A percentile compares a stretch with the other conserved stretches of the same genome.
Conservation (phyloP, 2,888 invertebrate species). For the Chydorus sphaericus region DNA sequence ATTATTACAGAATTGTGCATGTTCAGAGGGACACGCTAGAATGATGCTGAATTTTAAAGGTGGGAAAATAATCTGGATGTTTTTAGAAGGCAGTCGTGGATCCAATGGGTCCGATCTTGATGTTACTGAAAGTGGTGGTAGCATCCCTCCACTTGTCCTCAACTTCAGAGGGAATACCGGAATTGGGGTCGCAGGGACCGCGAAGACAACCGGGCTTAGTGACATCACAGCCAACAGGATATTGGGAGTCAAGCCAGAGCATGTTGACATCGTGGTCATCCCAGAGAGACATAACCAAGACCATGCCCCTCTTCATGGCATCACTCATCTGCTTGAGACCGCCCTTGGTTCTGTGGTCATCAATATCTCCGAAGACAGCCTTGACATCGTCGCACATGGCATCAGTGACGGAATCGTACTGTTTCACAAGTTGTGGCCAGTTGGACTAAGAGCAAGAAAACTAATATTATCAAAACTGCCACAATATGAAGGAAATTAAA, state of each 20-base stretch:
- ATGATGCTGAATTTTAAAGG: too few species aligned
- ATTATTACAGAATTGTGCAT: too few species aligned
- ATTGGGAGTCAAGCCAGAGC: constrained; percentile 19
- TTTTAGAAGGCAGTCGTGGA: constrained; percentile 7
- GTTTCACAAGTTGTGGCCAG: too few species aligned
- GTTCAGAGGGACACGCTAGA: too few species aligned
- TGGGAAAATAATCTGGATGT: background rate
- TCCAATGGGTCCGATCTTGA: constrained; percentile 16
- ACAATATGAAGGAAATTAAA: background rate
- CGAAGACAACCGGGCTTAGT: constrained; percentile 17
- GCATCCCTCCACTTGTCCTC: constrained; percentile 13
- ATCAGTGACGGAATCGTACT: constrained; percentile 18
- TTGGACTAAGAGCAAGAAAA: constrained; percentile 12
- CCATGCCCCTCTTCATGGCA: constrained; percentile 17
- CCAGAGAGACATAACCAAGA: constrained; percentile 19
- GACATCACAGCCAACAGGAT: constrained; percentile 15
- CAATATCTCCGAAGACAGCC: constrained; percentile 16
- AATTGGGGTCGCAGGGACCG: constrained; percentile 17
- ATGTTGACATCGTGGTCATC: constrained; percentile 19
- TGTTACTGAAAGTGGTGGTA: constrained; percentile 16
- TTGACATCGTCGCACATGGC: constrained; percentile 17
- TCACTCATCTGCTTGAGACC: constrained; percentile 18
- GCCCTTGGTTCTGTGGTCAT: constrained; percentile 16
- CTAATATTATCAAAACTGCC: background rate
- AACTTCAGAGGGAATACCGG: constrained; percentile 16